Evolutionary conservation across 2,888 invertebrate species (phyloP), one percentile per base, ranked within the genome.

Genomic region (Cheilosia scutellata): DNA sequence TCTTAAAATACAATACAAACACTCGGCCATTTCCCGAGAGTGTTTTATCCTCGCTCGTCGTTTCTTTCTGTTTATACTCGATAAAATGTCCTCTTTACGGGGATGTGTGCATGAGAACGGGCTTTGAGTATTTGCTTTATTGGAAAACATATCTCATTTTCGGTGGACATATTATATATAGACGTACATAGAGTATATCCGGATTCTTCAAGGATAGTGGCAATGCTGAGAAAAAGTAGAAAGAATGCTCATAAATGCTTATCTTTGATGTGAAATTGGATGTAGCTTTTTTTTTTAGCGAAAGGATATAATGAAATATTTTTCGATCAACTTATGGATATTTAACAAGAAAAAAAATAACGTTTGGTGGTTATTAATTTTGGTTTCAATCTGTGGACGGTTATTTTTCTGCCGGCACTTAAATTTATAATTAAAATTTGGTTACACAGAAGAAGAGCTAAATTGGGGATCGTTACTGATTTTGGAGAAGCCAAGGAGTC

Each of bases 231-330:
- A 58, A 53, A 33, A 58, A 25, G 37, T 37, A 11, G 16, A 65
- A 82, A 51, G 42, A 76, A 78, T 71, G 75, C 75, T 84, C 83
- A 71, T 75, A 79, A 79, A 79, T 70, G 79, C 70, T 80, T 76
- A 84, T 84, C 84, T 84, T 84, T 84, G 84, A 84, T 80, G 66
- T 49, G 75, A 84, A 84, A 84, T 84, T 84, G 80, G 80, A 84
- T 63, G 74, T 51, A 68, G 7, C 20, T 20, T 47, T 49, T 57
- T 31, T 62, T 33, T 33, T 58, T 29, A 0, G 25, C 42, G 20
- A 40, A 75, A 70, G 68, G 63, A 78, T 70, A 70, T 74, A 80
- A 84, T 80, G 84, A 75, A 75, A 80, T 71, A 47, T 70, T 75
- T 55, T 58, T 33, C 62, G 55, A 55, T 33, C 47, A 62, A 31